Evolutionary conservation across 1,140 invertebrate genomes (phyloP).

Genomic region (Andricus grossulariae): DNA sequence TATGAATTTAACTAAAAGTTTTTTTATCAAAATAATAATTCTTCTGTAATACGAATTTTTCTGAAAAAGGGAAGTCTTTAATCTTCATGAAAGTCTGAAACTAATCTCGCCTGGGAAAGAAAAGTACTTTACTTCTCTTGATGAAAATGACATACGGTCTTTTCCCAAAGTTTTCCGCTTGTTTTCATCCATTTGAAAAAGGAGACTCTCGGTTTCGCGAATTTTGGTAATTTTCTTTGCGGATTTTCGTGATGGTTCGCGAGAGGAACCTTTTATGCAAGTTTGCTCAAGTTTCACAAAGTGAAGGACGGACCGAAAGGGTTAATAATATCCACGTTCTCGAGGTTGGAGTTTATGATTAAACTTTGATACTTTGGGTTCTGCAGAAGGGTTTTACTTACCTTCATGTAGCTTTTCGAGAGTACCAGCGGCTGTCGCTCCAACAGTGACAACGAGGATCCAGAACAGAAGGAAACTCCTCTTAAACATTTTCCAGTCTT

Average conservation of each 20-base stretch:
- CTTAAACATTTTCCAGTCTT: slow-evolving; percentile 58
- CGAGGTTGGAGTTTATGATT: slow-evolving; percentile 51
- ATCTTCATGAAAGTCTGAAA: background rate
- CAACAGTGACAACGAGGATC: slow-evolving; percentile 60
- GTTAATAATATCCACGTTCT: slow-evolving; percentile 54
- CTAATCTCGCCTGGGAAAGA: slow-evolving; percentile 16
- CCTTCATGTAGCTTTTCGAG: slow-evolving; percentile 74
- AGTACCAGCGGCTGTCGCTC: slow-evolving; percentile 64
- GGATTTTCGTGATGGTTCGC: slow-evolving; percentile 1
- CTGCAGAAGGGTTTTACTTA: slow-evolving; percentile 56
- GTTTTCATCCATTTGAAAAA: slow-evolving; percentile 15
- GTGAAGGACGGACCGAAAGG: slow-evolving; percentile 46
- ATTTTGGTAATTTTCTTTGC: slow-evolving; percentile 19
- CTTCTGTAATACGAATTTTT: background rate
- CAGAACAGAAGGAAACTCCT: slow-evolving; percentile 63
- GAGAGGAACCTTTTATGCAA: slow-evolving; percentile 1
- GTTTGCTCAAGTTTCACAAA: slow-evolving; percentile 9
- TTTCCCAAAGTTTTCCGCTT: slow-evolving; percentile 17
- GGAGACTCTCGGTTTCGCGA: background rate
- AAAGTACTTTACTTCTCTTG: background rate
- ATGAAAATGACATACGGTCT: background rate
- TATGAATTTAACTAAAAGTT: no score
- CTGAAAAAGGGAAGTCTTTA: slow-evolving; percentile 8
- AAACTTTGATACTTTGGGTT: slow-evolving; percentile 54
- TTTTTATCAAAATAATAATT: background rate